Percentiles rank a stretch among this genome's conserved stretches.
Evolutionary conservation across 2,113 vertebrate species (phyloP).

Genomic region (Propithecus coquereli): DNA sequence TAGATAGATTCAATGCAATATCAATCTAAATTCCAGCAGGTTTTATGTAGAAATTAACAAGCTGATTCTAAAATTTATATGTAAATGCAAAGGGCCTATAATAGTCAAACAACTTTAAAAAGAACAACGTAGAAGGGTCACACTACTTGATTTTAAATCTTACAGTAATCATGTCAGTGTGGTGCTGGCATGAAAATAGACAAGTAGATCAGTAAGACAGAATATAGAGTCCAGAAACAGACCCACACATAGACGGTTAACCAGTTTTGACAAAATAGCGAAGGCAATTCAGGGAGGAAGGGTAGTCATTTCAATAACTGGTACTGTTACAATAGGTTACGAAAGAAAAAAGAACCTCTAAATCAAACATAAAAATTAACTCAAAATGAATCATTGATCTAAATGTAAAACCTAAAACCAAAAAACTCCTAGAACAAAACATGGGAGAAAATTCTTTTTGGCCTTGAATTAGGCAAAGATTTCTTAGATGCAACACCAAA

Average conservation of each 20-base stretch:
- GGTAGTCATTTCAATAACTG: not conserved
- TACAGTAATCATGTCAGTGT: not conserved
- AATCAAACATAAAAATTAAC: not conserved
- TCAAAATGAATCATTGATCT: not conserved
- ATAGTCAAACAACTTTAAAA: not conserved
- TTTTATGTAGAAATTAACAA: not conserved
- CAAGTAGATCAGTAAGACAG: not conserved
- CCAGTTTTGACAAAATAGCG: not conserved
- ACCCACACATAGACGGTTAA: not conserved
- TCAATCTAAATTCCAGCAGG: not conserved
- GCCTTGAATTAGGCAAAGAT: not conserved
- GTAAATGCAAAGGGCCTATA: not conserved
- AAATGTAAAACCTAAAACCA: not conserved
- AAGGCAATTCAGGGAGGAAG: not conserved
- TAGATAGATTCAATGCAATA: not conserved
- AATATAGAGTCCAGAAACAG: not conserved
- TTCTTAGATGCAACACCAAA: not conserved
- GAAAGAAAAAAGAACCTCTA: not conserved
- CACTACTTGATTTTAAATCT: not conserved
- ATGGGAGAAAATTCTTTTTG: not conserved
- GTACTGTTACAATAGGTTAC: not conserved
- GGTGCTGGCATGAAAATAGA: not conserved
- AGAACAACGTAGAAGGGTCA: not conserved
- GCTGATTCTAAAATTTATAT: not conserved
- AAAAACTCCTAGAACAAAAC: not conserved